Percentiles rank a stretch among this genome's conserved stretches.
Conservation (phyloP, 2,113 vertebrate species). For the Numida meleagris region DNA sequence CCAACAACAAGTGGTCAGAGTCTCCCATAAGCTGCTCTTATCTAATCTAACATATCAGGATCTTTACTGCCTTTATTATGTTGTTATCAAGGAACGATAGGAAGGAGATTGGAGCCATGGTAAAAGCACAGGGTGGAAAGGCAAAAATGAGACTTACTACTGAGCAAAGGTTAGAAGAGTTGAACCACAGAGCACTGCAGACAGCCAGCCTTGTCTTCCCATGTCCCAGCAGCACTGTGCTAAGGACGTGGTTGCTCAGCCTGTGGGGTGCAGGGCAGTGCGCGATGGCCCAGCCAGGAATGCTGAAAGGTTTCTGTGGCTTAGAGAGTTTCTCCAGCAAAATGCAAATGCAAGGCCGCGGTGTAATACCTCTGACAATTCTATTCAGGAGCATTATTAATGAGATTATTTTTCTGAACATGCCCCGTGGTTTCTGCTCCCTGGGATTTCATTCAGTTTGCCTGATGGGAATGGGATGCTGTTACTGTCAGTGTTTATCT, state of each 20-base stretch:
- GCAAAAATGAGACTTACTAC: background rate
- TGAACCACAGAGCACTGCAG: background rate
- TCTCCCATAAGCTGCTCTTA: background rate
- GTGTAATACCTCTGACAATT: background rate
- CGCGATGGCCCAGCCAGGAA: background rate
- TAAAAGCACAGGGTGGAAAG: background rate
- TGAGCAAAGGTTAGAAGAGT: conserved; percentile 1
- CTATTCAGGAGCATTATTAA: background rate
- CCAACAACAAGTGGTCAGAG: background rate
- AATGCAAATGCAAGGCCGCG: background rate
- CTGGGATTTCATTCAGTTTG: background rate
- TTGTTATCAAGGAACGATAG: conserved; percentile 27
- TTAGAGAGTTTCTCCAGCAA: background rate
- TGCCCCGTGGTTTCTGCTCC: background rate
- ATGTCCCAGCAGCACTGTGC: background rate
- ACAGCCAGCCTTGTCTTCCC: background rate
- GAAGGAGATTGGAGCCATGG: background rate
- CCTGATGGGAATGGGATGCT: background rate
- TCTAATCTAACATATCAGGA: conserved; percentile 27
- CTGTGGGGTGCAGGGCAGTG: background rate
- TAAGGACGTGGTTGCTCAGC: background rate
- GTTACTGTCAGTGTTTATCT: background rate
- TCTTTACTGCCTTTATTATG: conserved; percentile 35
- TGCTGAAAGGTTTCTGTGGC: background rate
- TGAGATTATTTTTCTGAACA: background rate